Conservation (phyloP, 2,888 invertebrate genomes). For the Ceriagrion tenellum region DNA sequence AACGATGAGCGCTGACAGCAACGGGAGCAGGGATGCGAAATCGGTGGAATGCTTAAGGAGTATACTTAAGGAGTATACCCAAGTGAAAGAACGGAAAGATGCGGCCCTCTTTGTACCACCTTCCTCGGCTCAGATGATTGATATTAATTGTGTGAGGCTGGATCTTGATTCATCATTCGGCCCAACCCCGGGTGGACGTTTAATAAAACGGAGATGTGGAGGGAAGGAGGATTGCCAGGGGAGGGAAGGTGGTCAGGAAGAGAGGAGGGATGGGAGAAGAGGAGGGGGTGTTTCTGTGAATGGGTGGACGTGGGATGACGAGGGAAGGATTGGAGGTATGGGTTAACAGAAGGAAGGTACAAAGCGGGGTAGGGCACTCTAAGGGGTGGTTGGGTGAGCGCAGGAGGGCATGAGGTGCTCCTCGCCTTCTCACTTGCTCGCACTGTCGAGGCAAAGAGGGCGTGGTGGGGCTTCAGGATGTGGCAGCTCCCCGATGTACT, state of each 20-base stretch:
- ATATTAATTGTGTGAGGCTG: conserved; percentile 38
- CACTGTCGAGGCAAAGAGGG: too few relatives aligned
- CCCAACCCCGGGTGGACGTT: conserved; percentile 21
- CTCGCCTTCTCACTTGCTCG: too few relatives aligned
- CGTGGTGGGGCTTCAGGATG: not conserved
- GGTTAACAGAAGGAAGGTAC: not conserved
- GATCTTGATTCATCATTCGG: conserved; percentile 40
- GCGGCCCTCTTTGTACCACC: not conserved
- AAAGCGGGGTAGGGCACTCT: too few relatives aligned
- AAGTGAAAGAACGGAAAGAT: not conserved
- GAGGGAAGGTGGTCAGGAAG: not conserved
- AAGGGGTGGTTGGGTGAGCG: too few relatives aligned
- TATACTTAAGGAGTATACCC: too few relatives aligned
- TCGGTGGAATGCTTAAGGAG: not conserved
- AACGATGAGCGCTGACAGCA: not conserved
- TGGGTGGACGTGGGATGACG: too few relatives aligned
- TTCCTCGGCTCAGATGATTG: not conserved
- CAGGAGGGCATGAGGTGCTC: not conserved
- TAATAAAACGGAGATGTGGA: not conserved
- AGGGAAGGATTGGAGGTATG: not conserved
- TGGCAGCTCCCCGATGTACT: too few relatives aligned
- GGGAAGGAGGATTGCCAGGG: not conserved
- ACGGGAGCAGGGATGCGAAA: not conserved
- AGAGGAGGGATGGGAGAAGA: not conserved
- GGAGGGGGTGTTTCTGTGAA: not conserved